Percentiles rank a stretch among this genome's conserved stretches.
These are phyloP conservation scores for Brachionus plicatilis DNA, from an alignment of 1,140 invertebrate species.

Conservation along the genomic window DNA sequence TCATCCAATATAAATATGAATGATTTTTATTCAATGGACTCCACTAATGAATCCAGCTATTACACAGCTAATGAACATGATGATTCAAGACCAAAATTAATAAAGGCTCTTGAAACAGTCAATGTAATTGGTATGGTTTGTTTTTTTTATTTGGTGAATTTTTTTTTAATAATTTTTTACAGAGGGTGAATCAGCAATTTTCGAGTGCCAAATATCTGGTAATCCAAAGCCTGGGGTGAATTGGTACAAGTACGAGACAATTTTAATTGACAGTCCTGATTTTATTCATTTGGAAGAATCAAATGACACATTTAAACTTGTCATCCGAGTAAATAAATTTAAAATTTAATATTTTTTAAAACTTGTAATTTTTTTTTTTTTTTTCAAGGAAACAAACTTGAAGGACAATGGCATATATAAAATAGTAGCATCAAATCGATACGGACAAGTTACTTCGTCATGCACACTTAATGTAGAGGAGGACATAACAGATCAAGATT, in stretches of 20 bases:
- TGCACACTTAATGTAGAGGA: background rate
- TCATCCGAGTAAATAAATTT: constrained; percentile 18
- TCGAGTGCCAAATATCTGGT: background rate
- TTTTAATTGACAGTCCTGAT: background rate
- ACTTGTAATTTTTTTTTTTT: background rate
- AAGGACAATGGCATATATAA: constrained; percentile 8
- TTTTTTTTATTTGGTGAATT: background rate
- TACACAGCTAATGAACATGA: constrained; percentile 39
- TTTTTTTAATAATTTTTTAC: background rate
- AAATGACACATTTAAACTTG: background rate
- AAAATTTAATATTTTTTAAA: background rate
- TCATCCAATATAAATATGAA: background rate
- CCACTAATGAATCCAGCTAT: constrained; percentile 27
- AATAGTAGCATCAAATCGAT: constrained; percentile 8
- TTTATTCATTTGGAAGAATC: constrained; percentile 27
- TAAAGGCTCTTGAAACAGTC: background rate
- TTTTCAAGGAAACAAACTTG: background rate
- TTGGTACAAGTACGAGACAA: constrained; percentile 18
- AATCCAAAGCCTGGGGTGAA: background rate
- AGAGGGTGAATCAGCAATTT: constrained; percentile 35
- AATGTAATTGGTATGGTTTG: background rate
- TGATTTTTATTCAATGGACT: constrained; percentile 36
- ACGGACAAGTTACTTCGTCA: background rate
- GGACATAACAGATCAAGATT: constrained; percentile 34
- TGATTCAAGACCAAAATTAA: background rate